Evolutionary conservation across 2,797 vertebrate species (phyloP).

Genomic region (Melanogrammus aeglefinus): DNA sequence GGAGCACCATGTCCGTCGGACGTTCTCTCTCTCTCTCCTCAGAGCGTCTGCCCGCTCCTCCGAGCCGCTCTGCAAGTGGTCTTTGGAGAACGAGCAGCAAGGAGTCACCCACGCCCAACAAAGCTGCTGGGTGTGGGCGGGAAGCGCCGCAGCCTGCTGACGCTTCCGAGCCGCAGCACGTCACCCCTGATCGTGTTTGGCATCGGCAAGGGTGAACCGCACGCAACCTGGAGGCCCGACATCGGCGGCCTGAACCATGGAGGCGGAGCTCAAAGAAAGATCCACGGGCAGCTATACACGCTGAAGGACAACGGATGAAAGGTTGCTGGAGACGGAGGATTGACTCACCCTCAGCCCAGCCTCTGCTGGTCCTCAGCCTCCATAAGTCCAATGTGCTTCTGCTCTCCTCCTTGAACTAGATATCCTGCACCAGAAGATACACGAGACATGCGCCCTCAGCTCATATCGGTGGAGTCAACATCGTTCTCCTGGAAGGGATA

Average conservation of each 20-base stretch:
- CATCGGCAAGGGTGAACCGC: constrained; percentile 96
- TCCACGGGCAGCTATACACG: constrained; percentile 97
- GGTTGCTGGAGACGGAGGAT: constrained; percentile 66
- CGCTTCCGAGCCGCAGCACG: constrained; percentile 89
- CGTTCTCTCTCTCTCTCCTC: not conserved
- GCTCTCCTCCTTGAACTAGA: constrained; percentile 64
- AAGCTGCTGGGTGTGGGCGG: constrained; percentile 65
- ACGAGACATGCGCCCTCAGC: constrained; percentile 95
- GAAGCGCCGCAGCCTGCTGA: constrained; percentile 87
- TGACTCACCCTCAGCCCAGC: not conserved
- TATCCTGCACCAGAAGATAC: constrained; percentile 99
- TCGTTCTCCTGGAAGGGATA: constrained; percentile 95
- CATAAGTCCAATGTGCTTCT: not conserved
- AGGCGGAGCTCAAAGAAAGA: constrained; percentile 96
- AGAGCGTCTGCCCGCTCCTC: constrained; percentile 81
- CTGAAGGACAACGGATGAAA: constrained; percentile 99
- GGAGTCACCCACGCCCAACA: constrained; percentile 65
- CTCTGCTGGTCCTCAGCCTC: not conserved
- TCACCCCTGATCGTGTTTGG: constrained; percentile 95
- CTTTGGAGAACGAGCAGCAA: constrained; percentile 94
- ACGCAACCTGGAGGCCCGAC: constrained; percentile 96
- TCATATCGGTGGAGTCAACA: constrained; percentile 97
- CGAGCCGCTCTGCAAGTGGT: constrained; percentile 86
- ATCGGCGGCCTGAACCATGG: constrained; percentile 98
- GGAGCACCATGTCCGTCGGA: not conserved